Percentiles rank a stretch among this genome's conserved stretches.
Evolutionary conservation across 2,113 vertebrate genomes (phyloP).

Genomic region (Ictidomys tridecemlineatus): DNA sequence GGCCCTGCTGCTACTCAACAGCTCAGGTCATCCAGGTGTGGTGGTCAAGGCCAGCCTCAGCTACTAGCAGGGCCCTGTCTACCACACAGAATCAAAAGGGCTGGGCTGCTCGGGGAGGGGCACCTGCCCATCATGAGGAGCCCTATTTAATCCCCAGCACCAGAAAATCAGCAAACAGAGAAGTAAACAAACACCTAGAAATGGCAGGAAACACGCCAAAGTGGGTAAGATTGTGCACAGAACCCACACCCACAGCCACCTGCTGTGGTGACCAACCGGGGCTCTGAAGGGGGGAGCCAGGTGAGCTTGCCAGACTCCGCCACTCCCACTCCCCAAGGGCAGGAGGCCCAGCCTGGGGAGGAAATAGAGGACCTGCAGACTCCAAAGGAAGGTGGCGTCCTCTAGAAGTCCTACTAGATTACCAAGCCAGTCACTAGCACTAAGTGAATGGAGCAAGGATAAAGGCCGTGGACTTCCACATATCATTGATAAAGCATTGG

Average conservation of each 20-base stretch:
- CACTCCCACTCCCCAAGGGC: no score
- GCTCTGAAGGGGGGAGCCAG: no score
- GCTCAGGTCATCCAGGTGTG: neutral
- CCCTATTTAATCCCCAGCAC: neutral
- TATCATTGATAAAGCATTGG: neutral
- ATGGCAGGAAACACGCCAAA: neutral
- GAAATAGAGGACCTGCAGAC: neutral
- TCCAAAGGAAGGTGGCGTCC: neutral
- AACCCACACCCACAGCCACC: neutral
- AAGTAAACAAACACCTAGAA: no score
- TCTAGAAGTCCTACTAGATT: no score
- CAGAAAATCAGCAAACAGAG: no score
- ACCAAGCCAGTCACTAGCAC: neutral
- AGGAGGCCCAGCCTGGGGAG: neutral
- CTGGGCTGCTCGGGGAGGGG: neutral
- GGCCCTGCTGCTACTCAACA: rapidly evolving
- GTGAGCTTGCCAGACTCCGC: no score
- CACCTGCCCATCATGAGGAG: no score
- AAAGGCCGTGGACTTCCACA: neutral
- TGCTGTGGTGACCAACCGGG: neutral
- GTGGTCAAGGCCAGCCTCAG: neutral
- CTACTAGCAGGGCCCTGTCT: no score
- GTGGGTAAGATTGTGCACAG: neutral
- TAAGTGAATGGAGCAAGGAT: neutral
- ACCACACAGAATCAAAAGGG: no score